Base-by-base conservation (phyloP, 1,140 invertebrate species). In the Druon quercuslanigerum region DNA sequence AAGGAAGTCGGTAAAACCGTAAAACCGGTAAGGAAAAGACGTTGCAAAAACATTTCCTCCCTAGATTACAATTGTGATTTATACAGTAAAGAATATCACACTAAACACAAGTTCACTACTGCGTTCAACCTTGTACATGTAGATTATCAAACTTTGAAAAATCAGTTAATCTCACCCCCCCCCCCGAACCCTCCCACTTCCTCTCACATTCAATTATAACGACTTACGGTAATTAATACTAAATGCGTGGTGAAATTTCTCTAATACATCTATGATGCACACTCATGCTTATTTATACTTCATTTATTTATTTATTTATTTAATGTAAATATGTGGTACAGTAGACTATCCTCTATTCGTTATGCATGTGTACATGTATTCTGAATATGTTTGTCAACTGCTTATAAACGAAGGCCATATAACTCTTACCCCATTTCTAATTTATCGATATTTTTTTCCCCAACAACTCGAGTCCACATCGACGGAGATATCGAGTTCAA, bases 231-330 rank as follows among this genome's bases (percentile, higher is more conserved):
- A 78, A 83, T 82, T 82, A 87, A 83, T 81, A 76, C 73, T 84
- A 87, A 84, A 81, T 73, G 82, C 71, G 77, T 84, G 80, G 74
- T 85, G 76, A 83, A 82, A 83, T 74, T 86, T 78, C 56, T 78
- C 83, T 83, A 85, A 84, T 78, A 85, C 81, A 82, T 84, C 80
- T 87, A 86, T 79, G 78, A 84, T 85, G 85, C 79, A 87, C 85
- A 86, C 79, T 78, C 83, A 87, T 86, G 81, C 82, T 87, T 86
- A 87, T 79, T 79, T 85, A 86, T 86, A 86, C 79, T 80, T 82
- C 83, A 73, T 82, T 83, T 85, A 82, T 82, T 20, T 56, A 19
- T 77, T 85, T 85, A 82, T 82, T 20, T 56, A 19, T 77, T 85
- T 79, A 84, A 85, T 74, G 82, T 83, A 77, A 60, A 76, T 87